Evolutionary conservation across 2,888 invertebrate species (phyloP).

Genomic region (Drosophila putrida): DNA sequence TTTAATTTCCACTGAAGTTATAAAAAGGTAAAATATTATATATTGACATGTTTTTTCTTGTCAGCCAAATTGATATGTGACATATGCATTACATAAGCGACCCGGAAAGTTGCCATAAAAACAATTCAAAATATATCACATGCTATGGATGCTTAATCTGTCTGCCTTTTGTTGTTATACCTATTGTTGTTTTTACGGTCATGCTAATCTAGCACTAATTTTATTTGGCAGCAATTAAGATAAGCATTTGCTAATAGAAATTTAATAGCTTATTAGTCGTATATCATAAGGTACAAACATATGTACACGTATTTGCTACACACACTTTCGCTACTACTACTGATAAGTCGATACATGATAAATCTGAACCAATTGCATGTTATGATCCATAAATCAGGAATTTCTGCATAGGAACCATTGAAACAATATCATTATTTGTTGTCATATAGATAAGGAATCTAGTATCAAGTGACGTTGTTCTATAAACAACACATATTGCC

Average conservation of each 20-base stretch:
- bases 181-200: conserved; percentile 3
- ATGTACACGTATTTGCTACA: background rate
- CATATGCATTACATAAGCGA: conserved; percentile 3
- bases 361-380: conserved; percentile 10
- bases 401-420: conserved; percentile 1
- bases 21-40: background rate
- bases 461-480: background rate
- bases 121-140: conserved; percentile 11
- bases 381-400: conserved; percentile 30
- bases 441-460: conserved; percentile 21
- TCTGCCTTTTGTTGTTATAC: background rate
- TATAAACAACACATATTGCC: background rate
- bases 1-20: background rate
- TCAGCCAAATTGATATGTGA: background rate
- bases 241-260: conserved; percentile 35
- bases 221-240: conserved; percentile 30
- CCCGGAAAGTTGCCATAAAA: background rate
- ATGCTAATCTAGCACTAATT: conserved; percentile 27
- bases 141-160: conserved; percentile 22
- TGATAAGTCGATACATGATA: conserved; percentile 21
- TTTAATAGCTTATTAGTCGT: conserved; percentile 24
- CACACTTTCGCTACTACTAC: conserved; percentile 7
- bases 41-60: background rate
- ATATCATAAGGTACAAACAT: conserved; percentile 2
- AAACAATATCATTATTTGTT: background rate